Evolutionary conservation across 2,888 invertebrate species (phyloP), one percentile per base, ranked within the genome.

Genomic region (Dynastes tityus): DNA sequence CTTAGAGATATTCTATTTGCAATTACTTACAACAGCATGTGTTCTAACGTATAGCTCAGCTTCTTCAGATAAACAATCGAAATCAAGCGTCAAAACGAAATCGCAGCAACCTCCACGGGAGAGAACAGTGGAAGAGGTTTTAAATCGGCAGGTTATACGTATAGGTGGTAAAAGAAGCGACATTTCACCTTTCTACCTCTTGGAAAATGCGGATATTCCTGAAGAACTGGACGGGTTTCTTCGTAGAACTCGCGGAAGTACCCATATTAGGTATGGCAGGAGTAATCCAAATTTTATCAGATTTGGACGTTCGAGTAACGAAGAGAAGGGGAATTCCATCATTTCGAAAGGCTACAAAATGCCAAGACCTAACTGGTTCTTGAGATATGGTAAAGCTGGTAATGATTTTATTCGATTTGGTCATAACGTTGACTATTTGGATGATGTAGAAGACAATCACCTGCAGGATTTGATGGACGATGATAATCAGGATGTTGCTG

Each of bases 341-440:
- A 65, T 3, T 8, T 1, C 65, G 0, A 65, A 65, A 65, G 65
- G 65, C 22, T 22, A 22, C 5, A 68, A 16, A 49, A 16, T 9
- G 8, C n/a, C 5, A 5, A 45, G 16, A 2, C 40, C 45, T 1
- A 45, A 45, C 1, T 32, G n/a, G 16, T 67, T 67, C 22, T 45
- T 67, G 27, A 68, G 67, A 49, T 49, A 22, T 11, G 49, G 49
- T 4, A 45, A 16, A 27, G 49, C 27, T 9, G 67, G 67, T 2
- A 49, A 27, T n/a, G 49, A 68, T 68, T 68, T 68, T 27, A 68
- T 68, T 49, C 67, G 67, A 27, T 68, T 49, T 37, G 67, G 67
- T 9, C 51, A 49, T 22, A 37, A 37, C 32, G 32, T 5, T 37
- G 32, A 37, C 5, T 37, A 37, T 37, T 5, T 37, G 32, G 32